Evolutionary conservation across 2,113 vertebrate species (phyloP).

Genomic region (Lipotes vexillifer): DNA sequence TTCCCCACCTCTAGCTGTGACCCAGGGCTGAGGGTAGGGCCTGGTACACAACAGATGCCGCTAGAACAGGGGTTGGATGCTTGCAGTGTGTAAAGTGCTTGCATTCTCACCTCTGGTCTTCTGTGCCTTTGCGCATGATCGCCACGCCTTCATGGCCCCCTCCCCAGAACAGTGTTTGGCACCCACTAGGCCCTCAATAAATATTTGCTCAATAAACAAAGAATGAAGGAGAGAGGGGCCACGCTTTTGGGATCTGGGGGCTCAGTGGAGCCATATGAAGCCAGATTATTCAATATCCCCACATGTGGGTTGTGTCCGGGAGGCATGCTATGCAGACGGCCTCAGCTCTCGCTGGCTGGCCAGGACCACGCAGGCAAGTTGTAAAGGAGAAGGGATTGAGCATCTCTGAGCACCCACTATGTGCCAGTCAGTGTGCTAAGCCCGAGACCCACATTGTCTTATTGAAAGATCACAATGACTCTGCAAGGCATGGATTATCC

Average conservation of each 20-base stretch:
- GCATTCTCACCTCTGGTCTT: accelerated
- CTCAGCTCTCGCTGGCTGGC: neutral
- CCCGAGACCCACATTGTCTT: accelerated
- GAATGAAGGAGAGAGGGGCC: neutral
- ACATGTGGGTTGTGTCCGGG: too few species aligned
- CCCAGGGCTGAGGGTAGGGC: neutral
- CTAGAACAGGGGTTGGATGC: neutral
- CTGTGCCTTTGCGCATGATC: accelerated
- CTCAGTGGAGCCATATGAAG: neutral
- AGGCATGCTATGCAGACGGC: accelerated
- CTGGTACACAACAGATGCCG: accelerated
- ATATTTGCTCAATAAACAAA: neutral
- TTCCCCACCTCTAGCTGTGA: neutral
- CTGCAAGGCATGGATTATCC: neutral
- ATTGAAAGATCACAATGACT: neutral
- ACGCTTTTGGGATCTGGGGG: neutral
- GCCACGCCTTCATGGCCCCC: accelerated
- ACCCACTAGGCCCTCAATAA: neutral
- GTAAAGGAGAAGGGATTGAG: neutral
- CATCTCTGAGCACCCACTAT: neutral
- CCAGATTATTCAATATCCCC: neutral
- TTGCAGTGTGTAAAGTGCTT: accelerated
- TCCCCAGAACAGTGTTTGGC: neutral
- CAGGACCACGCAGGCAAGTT: accelerated
- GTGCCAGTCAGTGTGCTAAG: neutral